A percentile compares a stretch with the other conserved stretches of the same genome.
Conservation (phyloP, 2,888 invertebrate species). For the Ametastegia equiseti region DNA sequence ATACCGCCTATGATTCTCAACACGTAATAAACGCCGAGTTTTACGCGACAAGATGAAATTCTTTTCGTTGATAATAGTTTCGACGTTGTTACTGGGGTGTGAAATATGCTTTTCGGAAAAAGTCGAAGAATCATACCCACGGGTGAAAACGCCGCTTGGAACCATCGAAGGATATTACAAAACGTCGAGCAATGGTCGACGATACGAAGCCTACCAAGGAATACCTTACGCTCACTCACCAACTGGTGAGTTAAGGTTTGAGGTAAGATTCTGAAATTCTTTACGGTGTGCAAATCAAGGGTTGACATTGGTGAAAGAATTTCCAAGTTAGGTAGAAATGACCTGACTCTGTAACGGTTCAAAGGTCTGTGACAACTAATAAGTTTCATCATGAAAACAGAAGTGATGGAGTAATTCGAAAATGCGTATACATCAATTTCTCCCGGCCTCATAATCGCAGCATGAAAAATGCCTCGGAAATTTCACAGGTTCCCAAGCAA, state of each 20-base stretch:
- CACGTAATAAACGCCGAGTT: background rate
- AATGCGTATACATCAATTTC: no score
- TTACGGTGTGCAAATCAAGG: background rate
- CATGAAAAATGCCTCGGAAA: background rate
- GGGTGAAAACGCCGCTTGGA: conserved; percentile 63
- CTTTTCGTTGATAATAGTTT: background rate
- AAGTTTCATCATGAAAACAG: no score
- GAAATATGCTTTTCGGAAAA: background rate
- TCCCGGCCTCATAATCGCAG: no score
- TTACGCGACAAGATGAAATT: background rate
- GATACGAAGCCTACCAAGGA: conserved; percentile 67
- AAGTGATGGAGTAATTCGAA: no score
- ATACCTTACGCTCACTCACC: conserved; percentile 69
- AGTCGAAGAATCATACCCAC: conserved; percentile 52
- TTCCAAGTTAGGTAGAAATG: no score
- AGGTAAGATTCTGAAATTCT: conserved; percentile 56
- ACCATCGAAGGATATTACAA: conserved; percentile 63
- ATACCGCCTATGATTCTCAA: background rate
- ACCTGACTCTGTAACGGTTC: no score
- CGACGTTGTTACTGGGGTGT: background rate
- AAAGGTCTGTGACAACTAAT: no score
- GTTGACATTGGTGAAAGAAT: no score
- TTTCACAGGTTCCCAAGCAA: conserved; percentile 34
- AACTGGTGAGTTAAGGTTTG: conserved; percentile 65
- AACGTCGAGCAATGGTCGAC: conserved; percentile 62